A percentile compares a stretch with the other conserved stretches of the same genome.
phyloP scores from a whole-genome alignment of 2,797 vertebrate species.

The Etheostoma nigrum region DNA sequence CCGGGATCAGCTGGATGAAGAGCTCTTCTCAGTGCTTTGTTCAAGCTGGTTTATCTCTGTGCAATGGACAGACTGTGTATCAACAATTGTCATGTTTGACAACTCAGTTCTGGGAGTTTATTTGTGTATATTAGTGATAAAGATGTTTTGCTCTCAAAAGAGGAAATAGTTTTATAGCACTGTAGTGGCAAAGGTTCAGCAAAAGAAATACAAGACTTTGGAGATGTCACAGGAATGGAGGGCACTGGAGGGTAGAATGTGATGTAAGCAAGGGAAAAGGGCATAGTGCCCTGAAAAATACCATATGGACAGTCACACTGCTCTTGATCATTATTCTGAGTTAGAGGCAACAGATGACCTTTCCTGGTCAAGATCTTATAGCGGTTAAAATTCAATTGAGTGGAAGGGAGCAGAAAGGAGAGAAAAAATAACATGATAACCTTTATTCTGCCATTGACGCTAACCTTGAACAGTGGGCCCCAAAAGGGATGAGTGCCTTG shows the following conservation, averaged over 20 bases:
- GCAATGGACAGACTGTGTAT: conserved; percentile 2
- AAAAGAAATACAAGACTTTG: conserved; percentile 15
- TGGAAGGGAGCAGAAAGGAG: conserved; percentile 61
- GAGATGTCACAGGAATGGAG: conserved; percentile 37
- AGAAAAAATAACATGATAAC: conserved; percentile 69
- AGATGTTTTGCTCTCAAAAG: not conserved
- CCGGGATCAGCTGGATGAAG: conserved; percentile 47
- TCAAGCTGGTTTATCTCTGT: conserved; percentile 35
- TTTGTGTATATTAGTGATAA: conserved; percentile 14
- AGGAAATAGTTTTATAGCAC: conserved; percentile 2
- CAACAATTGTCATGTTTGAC: conserved; percentile 40
- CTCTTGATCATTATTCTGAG: conserved; percentile 78
- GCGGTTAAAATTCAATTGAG: conserved; percentile 81
- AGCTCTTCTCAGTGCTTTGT: conserved; percentile 22
- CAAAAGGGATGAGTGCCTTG: conserved; percentile 59
- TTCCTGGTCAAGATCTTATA: conserved; percentile 77
- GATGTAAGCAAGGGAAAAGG: conserved; percentile 39
- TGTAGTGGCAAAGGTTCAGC: not conserved
- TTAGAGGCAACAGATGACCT: conserved; percentile 76
- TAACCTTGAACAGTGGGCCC: conserved; percentile 80
- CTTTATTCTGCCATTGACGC: conserved; percentile 76
- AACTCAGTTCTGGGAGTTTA: conserved; percentile 27
- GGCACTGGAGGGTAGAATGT: conserved; percentile 15
- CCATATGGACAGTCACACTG: conserved; percentile 56
- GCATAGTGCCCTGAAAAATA: conserved; percentile 54